phyloP scores from a whole-genome alignment of 2,113 vertebrate species.

The Mormoops blainvillei region DNA sequence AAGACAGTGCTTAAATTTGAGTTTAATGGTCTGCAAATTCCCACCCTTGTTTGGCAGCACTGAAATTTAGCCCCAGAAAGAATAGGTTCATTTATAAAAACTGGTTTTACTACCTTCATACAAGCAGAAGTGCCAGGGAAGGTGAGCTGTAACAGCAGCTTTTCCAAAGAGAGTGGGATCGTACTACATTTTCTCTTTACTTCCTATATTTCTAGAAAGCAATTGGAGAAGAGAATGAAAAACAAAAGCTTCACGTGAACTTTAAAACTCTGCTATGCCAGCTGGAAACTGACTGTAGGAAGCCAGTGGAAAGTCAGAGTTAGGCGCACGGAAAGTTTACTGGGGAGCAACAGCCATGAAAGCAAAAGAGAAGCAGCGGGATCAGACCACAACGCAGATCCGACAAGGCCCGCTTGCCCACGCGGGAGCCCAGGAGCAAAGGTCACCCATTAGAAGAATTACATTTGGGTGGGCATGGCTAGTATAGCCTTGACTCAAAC shows the following conservation, averaged over 20 bases:
- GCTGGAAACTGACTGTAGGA: not conserved
- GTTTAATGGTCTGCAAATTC: constrained; percentile 31
- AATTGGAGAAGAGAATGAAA: not conserved
- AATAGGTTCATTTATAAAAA: not conserved
- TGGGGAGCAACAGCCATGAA: not conserved
- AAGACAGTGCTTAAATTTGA: constrained; percentile 35
- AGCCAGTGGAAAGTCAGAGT: not conserved
- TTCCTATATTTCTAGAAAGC: not conserved
- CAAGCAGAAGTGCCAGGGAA: not conserved
- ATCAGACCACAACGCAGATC: not conserved
- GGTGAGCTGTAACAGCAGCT: not conserved
- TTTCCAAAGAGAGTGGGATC: not conserved
- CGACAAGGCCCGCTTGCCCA: too few relatives aligned
- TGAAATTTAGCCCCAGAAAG: not conserved
- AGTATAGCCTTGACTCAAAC: not conserved
- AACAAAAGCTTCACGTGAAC: not conserved
- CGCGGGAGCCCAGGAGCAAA: not conserved
- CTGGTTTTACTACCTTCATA: not conserved
- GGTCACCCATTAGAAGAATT: not conserved
- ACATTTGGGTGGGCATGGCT: not conserved
- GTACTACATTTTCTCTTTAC: not conserved
- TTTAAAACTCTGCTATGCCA: not conserved
- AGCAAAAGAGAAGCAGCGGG: not conserved
- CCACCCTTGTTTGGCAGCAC: not conserved
- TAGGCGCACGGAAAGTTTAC: not conserved